Conservation (phyloP, 2,888 invertebrate genomes). For the Punctoribates punctum region DNA sequence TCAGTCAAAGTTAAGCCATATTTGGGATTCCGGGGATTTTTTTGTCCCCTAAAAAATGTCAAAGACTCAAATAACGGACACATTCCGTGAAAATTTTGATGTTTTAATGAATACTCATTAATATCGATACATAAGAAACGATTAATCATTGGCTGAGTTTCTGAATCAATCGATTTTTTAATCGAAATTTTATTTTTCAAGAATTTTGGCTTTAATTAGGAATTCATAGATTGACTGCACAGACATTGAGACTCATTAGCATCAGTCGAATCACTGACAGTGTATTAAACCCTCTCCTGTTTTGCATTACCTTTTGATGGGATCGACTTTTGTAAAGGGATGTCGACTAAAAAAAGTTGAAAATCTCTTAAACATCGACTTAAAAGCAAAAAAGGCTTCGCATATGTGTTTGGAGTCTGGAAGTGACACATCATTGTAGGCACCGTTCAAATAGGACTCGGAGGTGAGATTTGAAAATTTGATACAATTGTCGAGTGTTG, state of each 20-base stretch:
- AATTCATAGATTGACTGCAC: neutral
- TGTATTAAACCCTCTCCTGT: too few species aligned
- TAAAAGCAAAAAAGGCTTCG: neutral
- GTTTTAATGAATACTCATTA: too few species aligned
- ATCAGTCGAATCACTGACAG: neutral
- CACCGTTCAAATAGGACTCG: neutral
- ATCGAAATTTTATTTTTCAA: neutral
- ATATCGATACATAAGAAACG: too few species aligned
- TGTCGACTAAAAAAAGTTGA: too few species aligned
- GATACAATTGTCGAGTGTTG: constrained; percentile 12
- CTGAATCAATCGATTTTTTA: neutral
- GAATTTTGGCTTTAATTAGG: neutral
- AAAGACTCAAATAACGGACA: too few species aligned
- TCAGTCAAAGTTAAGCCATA: too few species aligned
- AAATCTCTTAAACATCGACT: neutral
- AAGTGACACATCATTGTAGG: constrained; percentile 1
- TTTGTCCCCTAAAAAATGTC: too few species aligned
- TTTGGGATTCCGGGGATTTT: too few species aligned
- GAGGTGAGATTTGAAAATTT: neutral
- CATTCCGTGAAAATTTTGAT: too few species aligned
- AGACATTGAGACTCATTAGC: neutral
- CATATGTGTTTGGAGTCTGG: neutral
- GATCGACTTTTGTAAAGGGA: too few species aligned
- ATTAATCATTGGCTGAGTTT: too few species aligned
- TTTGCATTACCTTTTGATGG: too few species aligned